These are phyloP conservation scores for Carduelis carduelis DNA, from an alignment of 2,797 vertebrate genomes.

Conservation along the genomic window DNA sequence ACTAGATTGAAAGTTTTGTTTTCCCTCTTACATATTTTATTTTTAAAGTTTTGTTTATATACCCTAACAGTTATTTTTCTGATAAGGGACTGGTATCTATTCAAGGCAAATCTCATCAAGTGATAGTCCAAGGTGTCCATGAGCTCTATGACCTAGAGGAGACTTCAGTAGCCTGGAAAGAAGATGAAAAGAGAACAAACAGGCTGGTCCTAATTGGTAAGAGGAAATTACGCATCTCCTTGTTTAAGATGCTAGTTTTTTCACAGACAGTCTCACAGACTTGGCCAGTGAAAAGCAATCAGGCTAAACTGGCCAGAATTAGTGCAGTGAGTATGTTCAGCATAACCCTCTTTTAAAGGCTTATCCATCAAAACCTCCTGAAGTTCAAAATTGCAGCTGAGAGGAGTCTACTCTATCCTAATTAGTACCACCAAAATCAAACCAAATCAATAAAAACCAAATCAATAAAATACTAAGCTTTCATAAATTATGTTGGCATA, in stretches of 20 bases:
- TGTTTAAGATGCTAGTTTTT: background rate
- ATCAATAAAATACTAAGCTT: background rate
- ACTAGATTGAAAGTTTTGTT: background rate
- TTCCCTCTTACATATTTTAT: background rate
- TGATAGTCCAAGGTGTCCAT: slow-evolving; percentile 94
- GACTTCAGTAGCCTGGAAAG: slow-evolving; percentile 83
- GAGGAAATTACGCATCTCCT: background rate
- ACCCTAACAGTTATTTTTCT: slow-evolving; percentile 52
- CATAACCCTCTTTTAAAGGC: background rate
- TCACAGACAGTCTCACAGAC: background rate
- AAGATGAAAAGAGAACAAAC: slow-evolving; percentile 79
- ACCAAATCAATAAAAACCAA: background rate
- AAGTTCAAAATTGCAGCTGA: background rate
- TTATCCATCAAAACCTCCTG: background rate
- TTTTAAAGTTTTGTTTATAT: slow-evolving; percentile 4
- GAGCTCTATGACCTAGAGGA: slow-evolving; percentile 95
- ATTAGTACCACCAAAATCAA: background rate
- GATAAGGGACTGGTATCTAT: slow-evolving; percentile 89
- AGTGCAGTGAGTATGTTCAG: background rate
- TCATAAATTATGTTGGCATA: background rate
- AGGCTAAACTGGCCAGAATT: background rate
- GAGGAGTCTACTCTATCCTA: background rate
- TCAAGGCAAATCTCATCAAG: slow-evolving; percentile 83
- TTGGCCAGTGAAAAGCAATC: background rate
- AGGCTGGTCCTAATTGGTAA: slow-evolving; percentile 92